Percentiles rank a stretch among this genome's conserved stretches.
Evolutionary conservation across 2,113 vertebrate genomes (phyloP).

Genomic region (Montifringilla adamsi): DNA sequence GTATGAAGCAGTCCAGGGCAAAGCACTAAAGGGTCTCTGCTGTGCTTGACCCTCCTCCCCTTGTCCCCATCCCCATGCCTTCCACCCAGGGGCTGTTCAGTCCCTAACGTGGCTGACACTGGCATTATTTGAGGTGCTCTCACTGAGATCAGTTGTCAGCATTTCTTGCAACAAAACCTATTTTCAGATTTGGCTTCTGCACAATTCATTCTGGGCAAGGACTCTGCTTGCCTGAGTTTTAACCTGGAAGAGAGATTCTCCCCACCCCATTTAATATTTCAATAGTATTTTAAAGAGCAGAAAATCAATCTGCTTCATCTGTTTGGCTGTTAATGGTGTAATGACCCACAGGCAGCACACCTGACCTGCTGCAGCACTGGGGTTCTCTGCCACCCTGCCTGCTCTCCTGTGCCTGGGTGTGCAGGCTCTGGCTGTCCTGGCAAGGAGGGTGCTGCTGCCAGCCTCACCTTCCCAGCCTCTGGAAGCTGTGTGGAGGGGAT

Average conservation of each 20-base stretch:
- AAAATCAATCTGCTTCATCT: not conserved
- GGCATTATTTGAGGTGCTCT: not conserved
- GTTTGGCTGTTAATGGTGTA: not conserved
- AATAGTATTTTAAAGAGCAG: not conserved
- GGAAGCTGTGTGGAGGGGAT: not conserved
- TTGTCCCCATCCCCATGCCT: not conserved
- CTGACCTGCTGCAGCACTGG: not conserved
- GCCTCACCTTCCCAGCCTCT: not conserved
- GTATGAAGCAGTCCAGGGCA: not conserved
- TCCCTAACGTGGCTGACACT: not conserved
- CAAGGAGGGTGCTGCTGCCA: not conserved
- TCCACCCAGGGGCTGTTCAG: not conserved
- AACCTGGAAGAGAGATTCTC: not conserved
- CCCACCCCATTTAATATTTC: not conserved
- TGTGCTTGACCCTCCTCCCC: not conserved
- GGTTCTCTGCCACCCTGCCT: not conserved
- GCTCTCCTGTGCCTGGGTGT: not conserved
- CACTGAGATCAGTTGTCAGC: not conserved
- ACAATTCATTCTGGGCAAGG: not conserved
- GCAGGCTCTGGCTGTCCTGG: not conserved
- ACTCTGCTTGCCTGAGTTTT: not conserved
- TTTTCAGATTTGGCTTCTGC: slow-evolving; percentile 13
- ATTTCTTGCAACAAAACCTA: not conserved
- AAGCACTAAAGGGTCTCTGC: not conserved
- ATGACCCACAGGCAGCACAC: accelerated